Conservation (phyloP, 30 jellyfish, hydroid and myxozoan genomes). For the Sanderia malayensis region DNA sequence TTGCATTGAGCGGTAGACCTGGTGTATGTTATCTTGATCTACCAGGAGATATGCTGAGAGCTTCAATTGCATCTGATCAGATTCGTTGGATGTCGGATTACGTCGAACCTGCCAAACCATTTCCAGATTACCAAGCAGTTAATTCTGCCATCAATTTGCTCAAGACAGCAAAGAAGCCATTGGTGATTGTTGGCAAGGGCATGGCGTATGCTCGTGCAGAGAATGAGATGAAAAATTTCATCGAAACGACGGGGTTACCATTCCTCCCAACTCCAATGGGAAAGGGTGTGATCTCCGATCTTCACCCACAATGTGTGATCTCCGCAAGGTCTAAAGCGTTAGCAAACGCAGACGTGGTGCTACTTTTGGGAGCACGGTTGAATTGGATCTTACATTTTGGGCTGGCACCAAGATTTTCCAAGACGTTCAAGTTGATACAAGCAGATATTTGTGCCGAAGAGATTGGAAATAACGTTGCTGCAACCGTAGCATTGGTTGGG, state of each 20-base stretch:
- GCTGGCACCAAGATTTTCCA: conserved; percentile 60
- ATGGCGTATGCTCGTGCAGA: conserved; percentile 79
- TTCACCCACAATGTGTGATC: conserved; percentile 76
- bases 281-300: conserved; percentile 77
- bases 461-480: conserved; percentile 59
- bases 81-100: conserved; percentile 29
- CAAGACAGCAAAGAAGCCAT: conserved; percentile 43
- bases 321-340: conserved; percentile 83
- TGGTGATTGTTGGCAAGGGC: conserved; percentile 64
- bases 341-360: conserved; percentile 65
- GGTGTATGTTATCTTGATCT: conserved; percentile 78
- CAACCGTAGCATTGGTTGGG: conserved; percentile 57
- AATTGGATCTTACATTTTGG: conserved; percentile 90
- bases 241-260: conserved; percentile 66
- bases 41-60: conserved; percentile 75
- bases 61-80: neutral
- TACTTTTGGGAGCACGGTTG: conserved; percentile 74
- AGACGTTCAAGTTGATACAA: conserved; percentile 54
- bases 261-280: conserved; percentile 95
- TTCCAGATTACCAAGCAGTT: conserved; percentile 48
- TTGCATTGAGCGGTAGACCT: conserved; percentile 73
- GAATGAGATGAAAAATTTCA: conserved; percentile 43
- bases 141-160: conserved; percentile 40
- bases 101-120: conserved; percentile 11
- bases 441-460: conserved; percentile 79